Base-by-base conservation (phyloP, 2,113 vertebrate genomes). In the Sebastes fasciatus region DNA sequence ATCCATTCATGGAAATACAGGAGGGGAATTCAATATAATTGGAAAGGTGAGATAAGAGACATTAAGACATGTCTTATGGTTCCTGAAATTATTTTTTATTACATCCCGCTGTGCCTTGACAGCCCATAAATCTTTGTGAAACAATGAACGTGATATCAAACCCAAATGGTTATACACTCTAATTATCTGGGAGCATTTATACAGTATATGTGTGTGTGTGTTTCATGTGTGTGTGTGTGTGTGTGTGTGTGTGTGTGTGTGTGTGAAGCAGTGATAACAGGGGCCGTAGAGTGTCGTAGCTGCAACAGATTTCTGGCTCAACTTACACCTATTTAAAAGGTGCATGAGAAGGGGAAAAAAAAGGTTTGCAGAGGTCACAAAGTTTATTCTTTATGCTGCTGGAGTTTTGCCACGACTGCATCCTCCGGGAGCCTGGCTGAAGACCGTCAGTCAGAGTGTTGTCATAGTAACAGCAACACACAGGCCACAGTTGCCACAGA, bases 391-490 rank as follows among this genome's bases (percentile, higher is more conserved):
- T 65, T 49, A 57, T 16, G n/a, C 11, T 21, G 61, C 51, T 65
- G 61, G 67, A 77, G 61, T 43, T 43, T 43, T 81, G 86, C 80
- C 81, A 86, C 51, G 67, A 61, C 86, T 86, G 60, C 84, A 79
- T 91, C 87, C 67, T 79, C 79, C 55, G 26, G 49, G 77, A 79
- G 65, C 70, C 81, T 40, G 66, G 49, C 69, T 23, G 34, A 74
- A 55, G 49, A 58, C 54, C 64, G 26, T 57, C 74, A 48, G 26
- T 57, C 74, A 48, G 26, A 54, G 66, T 49, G 86, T 92, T 84
- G 88, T 72, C 88, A 83, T 89, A 79, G 93, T 26, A 73, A 91
- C 81, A 57, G 52, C 89, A 93, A 94, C 26, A 94, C 88, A 91
- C 80, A 46, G 82, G 77, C 64, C 86, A 26, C 26, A 77, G 86